phyloP scores from a whole-genome alignment of 2,888 invertebrate species.

The Phyllotreta cruciferae region DNA sequence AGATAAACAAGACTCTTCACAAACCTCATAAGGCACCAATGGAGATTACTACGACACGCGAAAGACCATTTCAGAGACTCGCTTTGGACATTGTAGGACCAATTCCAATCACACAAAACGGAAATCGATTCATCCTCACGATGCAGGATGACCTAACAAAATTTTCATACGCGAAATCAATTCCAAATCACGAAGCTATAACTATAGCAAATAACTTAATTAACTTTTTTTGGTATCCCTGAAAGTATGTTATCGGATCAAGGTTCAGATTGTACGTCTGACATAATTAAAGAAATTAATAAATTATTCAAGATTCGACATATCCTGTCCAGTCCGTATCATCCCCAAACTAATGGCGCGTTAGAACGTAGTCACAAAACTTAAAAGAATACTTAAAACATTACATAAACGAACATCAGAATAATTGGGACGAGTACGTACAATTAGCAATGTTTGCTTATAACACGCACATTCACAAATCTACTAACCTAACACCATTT shows the following conservation, averaged over 20 bases:
- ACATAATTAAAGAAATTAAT: conserved; percentile 49
- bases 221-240: conserved; percentile 53
- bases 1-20: conserved; percentile 43
- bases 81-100: conserved; percentile 49
- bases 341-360: conserved; percentile 43
- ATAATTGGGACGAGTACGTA: conserved; percentile 51
- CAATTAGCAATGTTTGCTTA: conserved; percentile 50
- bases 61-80: conserved; percentile 48
- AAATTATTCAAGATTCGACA: conserved; percentile 50
- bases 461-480: conserved; percentile 48
- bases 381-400: conserved; percentile 33
- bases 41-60: conserved; percentile 49
- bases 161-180: conserved; percentile 37
- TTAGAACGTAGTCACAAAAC: no score
- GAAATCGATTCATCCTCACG: conserved; percentile 46
- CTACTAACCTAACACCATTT: conserved; percentile 51
- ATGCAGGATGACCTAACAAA: conserved; percentile 40
- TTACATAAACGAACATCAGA: conserved; percentile 46
- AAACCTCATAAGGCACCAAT: conserved; percentile 46
- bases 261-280: conserved; percentile 53
- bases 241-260: conserved; percentile 54
- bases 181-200: conserved; percentile 47
- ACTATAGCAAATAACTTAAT: conserved; percentile 47
- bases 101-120: conserved; percentile 12
- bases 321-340: conserved; percentile 46